Evolutionary conservation across 1,140 invertebrate genomes (phyloP).

Genomic region (Ylistrum balloti): DNA sequence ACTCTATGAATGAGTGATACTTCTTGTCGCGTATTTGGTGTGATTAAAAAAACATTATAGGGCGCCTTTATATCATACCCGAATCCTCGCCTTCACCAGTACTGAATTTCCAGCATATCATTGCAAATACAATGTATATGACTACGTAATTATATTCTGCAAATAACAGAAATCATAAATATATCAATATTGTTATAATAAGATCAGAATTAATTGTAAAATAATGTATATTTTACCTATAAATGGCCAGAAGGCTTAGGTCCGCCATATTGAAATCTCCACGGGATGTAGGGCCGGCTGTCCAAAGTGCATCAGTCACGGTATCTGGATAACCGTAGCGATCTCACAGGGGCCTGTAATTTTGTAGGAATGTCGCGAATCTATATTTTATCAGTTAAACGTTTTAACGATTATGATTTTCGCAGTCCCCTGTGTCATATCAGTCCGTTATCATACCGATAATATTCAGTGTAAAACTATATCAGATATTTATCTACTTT

Average conservation of each 20-base stretch:
- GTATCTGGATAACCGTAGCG: background rate
- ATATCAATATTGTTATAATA: too few relatives aligned
- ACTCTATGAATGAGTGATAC: too few relatives aligned
- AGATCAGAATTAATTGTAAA: too few relatives aligned
- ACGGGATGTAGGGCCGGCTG: conserved; percentile 7
- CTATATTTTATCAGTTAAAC: background rate
- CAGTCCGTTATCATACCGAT: background rate
- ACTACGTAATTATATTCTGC: too few relatives aligned
- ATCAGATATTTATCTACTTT: background rate
- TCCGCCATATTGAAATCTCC: conserved; percentile 18
- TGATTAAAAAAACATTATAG: too few relatives aligned
- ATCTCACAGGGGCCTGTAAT: background rate
- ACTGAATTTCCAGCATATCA: too few relatives aligned
- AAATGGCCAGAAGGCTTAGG: background rate
- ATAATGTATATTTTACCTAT: background rate
- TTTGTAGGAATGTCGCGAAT: too few relatives aligned
- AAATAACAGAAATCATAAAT: too few relatives aligned
- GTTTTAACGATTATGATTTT: background rate
- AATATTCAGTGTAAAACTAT: background rate
- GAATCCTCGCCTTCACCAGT: too few relatives aligned
- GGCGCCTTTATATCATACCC: too few relatives aligned
- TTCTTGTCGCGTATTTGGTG: too few relatives aligned
- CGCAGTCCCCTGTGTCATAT: background rate
- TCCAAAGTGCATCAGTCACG: background rate
- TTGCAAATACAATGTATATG: too few relatives aligned